These are phyloP conservation scores for Tachina grossa DNA, from an alignment of 2,888 invertebrate species.

Conservation along the genomic window DNA sequence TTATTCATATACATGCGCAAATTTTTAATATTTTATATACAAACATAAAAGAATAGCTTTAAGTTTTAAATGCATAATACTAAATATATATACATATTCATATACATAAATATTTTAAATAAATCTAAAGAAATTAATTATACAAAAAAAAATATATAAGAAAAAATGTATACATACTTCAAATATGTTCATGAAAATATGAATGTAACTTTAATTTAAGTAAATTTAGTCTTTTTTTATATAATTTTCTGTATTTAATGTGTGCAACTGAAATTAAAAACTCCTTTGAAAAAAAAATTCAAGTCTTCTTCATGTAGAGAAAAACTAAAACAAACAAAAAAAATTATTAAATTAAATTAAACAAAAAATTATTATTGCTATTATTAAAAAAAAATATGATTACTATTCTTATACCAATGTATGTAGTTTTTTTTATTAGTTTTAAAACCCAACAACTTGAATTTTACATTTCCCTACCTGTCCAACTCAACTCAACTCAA, in stretches of 20 bases:
- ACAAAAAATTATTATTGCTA: neutral
- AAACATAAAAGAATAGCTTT: slow-evolving; percentile 23
- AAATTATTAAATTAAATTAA: neutral
- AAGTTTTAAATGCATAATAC: slow-evolving; percentile 34
- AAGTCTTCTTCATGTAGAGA: slow-evolving; percentile 16
- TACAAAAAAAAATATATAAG: neutral
- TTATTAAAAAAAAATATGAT: slow-evolving; percentile 21
- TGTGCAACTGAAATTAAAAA: slow-evolving; percentile 9
- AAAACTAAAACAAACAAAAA: slow-evolving; percentile 1
- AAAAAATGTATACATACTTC: neutral
- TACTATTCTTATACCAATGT: slow-evolving; percentile 26
- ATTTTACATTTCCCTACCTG: slow-evolving; percentile 21
- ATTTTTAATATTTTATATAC: slow-evolving; percentile 44
- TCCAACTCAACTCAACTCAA: neutral
- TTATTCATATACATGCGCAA: slow-evolving; percentile 51
- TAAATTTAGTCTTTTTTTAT: slow-evolving; percentile 11
- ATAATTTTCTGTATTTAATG: neutral
- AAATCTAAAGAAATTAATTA: slow-evolving; percentile 37
- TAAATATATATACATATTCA: slow-evolving; percentile 28
- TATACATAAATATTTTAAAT: slow-evolving; percentile 34
- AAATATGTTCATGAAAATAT: neutral
- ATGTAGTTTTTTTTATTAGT: slow-evolving; percentile 33
- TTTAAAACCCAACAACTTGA: slow-evolving; percentile 30
- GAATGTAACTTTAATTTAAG: slow-evolving; percentile 4
- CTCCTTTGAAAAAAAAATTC: neutral